Percentiles rank a stretch among this genome's conserved stretches.
phyloP scores from a whole-genome alignment of 1,140 invertebrate genomes.

The Cyrtorhinus lividipennis region DNA sequence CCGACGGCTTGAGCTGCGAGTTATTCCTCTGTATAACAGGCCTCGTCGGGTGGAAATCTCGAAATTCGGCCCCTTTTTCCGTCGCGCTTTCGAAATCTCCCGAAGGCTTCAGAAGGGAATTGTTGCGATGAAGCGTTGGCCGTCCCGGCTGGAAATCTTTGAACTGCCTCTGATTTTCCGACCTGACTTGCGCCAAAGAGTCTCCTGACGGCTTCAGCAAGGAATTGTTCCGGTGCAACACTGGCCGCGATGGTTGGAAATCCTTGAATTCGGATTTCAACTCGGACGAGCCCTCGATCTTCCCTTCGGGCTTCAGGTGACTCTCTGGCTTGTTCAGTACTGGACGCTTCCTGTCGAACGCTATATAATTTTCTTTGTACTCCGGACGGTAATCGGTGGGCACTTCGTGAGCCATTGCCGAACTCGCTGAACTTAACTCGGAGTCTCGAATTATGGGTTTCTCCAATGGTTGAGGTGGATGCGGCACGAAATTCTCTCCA shows the following conservation, averaged over 20 bases:
- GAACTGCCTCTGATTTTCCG: slow-evolving; percentile 18
- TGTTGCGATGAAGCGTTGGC: slow-evolving; percentile 14
- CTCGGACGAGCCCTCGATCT: slow-evolving; percentile 18
- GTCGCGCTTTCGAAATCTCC: slow-evolving; percentile 18
- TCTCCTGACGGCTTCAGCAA: slow-evolving; percentile 21
- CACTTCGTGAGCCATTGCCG: slow-evolving; percentile 1
- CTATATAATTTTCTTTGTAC: slow-evolving; percentile 20
- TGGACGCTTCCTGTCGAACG: slow-evolving; percentile 20
- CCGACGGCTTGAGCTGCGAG: slow-evolving; percentile 23
- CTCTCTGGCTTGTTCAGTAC: slow-evolving; percentile 15
- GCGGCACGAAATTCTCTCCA: slow-evolving; percentile 20
- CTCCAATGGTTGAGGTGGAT: neutral
- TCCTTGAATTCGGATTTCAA: slow-evolving; percentile 19
- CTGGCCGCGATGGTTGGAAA: slow-evolving; percentile 15
- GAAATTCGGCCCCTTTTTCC: slow-evolving; percentile 16
- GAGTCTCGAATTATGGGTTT: neutral
- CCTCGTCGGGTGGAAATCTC: slow-evolving; percentile 19
- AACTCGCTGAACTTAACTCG: neutral
- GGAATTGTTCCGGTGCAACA: slow-evolving; percentile 9
- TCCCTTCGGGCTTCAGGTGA: slow-evolving; percentile 23
- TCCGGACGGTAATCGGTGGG: slow-evolving; percentile 14
- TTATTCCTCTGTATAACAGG: slow-evolving; percentile 16
- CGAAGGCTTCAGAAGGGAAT: slow-evolving; percentile 21
- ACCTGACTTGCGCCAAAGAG: neutral
- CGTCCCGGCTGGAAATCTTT: slow-evolving; percentile 22